These are phyloP conservation scores for Perdita meconis DNA, from an alignment of 2,888 invertebrate species.

Conservation along the genomic window DNA sequence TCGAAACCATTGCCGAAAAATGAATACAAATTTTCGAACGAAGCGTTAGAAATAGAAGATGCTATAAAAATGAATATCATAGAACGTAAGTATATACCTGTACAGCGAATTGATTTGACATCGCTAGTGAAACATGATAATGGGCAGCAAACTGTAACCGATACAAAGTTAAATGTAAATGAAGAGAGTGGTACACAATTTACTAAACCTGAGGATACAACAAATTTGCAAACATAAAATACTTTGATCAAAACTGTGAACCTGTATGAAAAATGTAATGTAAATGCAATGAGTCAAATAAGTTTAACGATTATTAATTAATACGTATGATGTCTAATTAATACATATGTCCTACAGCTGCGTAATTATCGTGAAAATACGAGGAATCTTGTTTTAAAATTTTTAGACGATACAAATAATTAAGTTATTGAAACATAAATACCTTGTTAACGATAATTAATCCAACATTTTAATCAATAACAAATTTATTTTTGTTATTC, in stretches of 20 bases:
- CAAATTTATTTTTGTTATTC: neutral
- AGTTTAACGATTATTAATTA: conserved; percentile 40
- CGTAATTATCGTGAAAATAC: no score
- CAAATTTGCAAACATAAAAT: conserved; percentile 48
- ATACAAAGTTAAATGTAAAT: conserved; percentile 38
- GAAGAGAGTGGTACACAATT: conserved; percentile 42
- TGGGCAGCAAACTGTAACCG: conserved; percentile 16
- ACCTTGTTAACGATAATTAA: neutral
- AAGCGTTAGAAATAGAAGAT: conserved; percentile 77
- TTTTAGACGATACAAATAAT: neutral
- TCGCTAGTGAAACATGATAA: conserved; percentile 37
- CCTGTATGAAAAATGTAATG: conserved; percentile 6
- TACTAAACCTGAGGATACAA: conserved; percentile 28
- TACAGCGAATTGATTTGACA: conserved; percentile 65
- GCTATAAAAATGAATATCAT: conserved; percentile 79
- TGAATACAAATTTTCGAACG: conserved; percentile 57
- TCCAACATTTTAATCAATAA: conserved; percentile 7
- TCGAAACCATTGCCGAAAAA: conserved; percentile 51
- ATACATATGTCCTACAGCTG: no score
- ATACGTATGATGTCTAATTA: conserved; percentile 30
- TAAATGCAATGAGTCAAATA: conserved; percentile 29
- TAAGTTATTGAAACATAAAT: neutral
- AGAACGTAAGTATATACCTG: conserved; percentile 70
- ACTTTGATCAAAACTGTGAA: neutral
- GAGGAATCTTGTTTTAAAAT: no score